Evolutionary conservation across 2,113 vertebrate species (phyloP), one percentile per base, ranked within the genome.

Genomic region (Oreochromis niloticus): DNA sequence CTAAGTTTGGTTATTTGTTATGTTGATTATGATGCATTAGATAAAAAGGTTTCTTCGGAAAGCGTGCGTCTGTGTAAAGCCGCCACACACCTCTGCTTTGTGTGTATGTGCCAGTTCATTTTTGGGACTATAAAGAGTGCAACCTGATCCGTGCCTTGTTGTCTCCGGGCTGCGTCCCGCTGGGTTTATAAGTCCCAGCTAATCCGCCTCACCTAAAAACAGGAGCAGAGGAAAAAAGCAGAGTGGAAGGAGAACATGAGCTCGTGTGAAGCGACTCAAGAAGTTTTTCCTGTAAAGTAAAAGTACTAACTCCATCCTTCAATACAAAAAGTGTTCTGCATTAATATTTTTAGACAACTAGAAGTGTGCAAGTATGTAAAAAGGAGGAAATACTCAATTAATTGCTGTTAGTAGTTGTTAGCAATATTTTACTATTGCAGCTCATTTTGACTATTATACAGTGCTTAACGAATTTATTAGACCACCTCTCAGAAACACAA

Each of bases 131-230:
- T 73, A 48, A 73, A 46, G 68, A 85, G n/a, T 50, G 83, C 81
- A 92, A 91, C 50, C 61, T 82, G 88, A 94, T 94, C 92, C 1
- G 6, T 9, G 71, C 66, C 71, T 79, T 4, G 34, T 34, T n/a
- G 63, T 75, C 79, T 87, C 82, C 3, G 46, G 43, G 46, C 46
- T 78, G 73, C 10, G 4, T 78, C 75, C 46, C 7, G 11, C 52
- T 32, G 82, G 22, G 87, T 78, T 81, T 61, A 3, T 83, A 88
- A 92, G 52, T 80, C 83, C 59, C 75, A 17, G 80, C 48, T 88
- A 87, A 91, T 90, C 88, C 85, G 50, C 87, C 84, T 88, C 83
- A 43, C 82, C 92, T 93, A 90, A 90, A 94, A 87, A 88, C 85
- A 63, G 84, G 80, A 89, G 85, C 66, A 17, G 73, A 80, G 61